phyloP scores from a whole-genome alignment of 1,140 invertebrate species.

The Cardiocondyla obscurior region DNA sequence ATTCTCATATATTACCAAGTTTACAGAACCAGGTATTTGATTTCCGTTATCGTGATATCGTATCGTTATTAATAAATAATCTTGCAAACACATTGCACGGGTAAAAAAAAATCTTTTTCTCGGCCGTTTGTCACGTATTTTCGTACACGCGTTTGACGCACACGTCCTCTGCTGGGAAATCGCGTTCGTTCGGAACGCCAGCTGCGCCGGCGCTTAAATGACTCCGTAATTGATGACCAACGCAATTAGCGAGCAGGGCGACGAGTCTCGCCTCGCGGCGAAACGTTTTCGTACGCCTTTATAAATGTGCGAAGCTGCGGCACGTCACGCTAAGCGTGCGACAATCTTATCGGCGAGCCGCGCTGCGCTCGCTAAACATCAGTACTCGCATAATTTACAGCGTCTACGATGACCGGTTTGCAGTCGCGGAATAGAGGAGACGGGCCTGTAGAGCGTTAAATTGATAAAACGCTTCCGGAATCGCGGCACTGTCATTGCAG shows the following conservation, averaged over 20 bases:
- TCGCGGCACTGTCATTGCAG: not conserved
- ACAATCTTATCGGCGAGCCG: slow-evolving; percentile 30
- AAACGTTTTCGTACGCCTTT: slow-evolving; percentile 14
- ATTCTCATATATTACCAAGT: slow-evolving; percentile 9
- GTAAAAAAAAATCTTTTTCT: not conserved
- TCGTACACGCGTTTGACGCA: not conserved
- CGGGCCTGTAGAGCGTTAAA: not conserved
- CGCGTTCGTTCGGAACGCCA: slow-evolving; percentile 10
- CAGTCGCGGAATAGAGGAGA: not conserved
- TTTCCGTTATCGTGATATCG: not conserved
- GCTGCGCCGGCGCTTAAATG: slow-evolving; percentile 33
- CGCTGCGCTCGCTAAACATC: not conserved
- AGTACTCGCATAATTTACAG: not conserved
- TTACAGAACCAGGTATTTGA: not conserved
- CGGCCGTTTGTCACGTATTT: not conserved
- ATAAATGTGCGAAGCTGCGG: slow-evolving; percentile 4
- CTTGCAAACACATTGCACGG: not conserved
- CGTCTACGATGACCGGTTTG: not conserved
- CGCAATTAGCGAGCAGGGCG: slow-evolving; percentile 51
- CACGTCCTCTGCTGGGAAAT: not conserved
- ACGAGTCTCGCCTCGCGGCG: not conserved
- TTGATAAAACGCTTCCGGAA: slow-evolving; percentile 11
- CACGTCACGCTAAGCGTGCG: not conserved
- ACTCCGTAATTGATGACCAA: slow-evolving; percentile 53
- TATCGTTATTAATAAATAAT: not conserved